Percentiles rank a stretch among this genome's conserved stretches.
phyloP scores from a whole-genome alignment of 1,140 invertebrate species.

The Papilio helenus region DNA sequence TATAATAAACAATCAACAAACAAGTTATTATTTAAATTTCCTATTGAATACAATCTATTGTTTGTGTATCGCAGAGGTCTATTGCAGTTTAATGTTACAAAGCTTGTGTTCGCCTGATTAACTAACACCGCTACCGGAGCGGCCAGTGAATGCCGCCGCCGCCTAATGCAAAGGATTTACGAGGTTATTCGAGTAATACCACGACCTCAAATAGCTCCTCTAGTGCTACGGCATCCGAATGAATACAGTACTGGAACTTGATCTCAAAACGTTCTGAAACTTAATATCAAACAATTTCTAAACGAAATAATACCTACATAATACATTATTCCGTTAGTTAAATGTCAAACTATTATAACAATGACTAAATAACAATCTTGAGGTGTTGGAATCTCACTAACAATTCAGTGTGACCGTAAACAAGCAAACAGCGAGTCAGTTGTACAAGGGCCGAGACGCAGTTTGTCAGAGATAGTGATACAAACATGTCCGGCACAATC shows the following conservation, averaged over 20 bases:
- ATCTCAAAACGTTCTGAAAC: not conserved
- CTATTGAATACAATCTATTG: not conserved
- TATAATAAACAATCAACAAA: too few species aligned
- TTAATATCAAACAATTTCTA: not conserved
- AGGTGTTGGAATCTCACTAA: conserved; percentile 1
- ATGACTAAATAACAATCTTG: conserved; percentile 7
- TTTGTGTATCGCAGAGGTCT: too few species aligned
- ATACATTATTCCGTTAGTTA: not conserved
- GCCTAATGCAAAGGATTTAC: conserved; percentile 9
- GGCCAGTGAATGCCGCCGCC: not conserved
- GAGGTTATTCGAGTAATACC: not conserved
- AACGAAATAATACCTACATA: not conserved
- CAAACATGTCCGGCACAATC: conserved; percentile 2
- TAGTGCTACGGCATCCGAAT: not conserved
- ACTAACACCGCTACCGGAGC: conserved; percentile 7
- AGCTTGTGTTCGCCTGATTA: conserved; percentile 23
- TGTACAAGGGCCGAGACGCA: not conserved
- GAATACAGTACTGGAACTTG: not conserved
- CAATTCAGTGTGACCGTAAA: conserved; percentile 3
- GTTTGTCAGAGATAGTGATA: not conserved
- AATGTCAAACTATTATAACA: not conserved
- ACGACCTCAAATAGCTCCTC: not conserved
- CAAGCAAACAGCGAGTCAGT: conserved; percentile 8
- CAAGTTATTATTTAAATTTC: not conserved
- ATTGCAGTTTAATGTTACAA: conserved; percentile 8